Conservation (phyloP, 2,888 invertebrate species). For the Coelogynopora nodosa region DNA sequence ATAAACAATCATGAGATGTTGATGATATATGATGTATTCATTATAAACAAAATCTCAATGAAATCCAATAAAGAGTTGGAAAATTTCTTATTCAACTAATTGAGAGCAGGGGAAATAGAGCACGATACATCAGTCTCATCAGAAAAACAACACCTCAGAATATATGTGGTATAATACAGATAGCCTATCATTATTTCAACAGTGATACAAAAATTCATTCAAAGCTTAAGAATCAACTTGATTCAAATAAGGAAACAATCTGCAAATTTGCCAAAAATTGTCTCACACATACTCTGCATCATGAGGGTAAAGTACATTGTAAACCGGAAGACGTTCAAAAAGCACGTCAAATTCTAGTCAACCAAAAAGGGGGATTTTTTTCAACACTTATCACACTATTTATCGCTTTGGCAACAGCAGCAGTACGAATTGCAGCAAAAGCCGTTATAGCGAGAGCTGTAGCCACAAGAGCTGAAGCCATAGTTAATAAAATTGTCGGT, state of each 20-base stretch:
- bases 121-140: not conserved
- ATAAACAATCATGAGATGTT: not conserved
- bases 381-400: not conserved
- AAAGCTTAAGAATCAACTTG: not conserved
- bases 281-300: not conserved
- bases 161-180: not conserved
- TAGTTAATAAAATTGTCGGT: too few relatives aligned
- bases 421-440: too few relatives aligned
- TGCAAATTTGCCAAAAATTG: not conserved
- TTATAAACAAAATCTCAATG: not conserved
- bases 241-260: not conserved
- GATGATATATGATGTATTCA: not conserved
- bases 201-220: not conserved
- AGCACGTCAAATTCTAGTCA: not conserved
- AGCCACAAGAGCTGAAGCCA: too few relatives aligned
- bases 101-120: not conserved
- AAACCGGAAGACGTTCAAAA: not conserved
- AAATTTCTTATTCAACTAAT: not conserved
- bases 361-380: not conserved
- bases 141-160: not conserved
- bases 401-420: not conserved
- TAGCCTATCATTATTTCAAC: not conserved
- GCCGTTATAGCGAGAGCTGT: too few relatives aligned
- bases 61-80: not conserved
- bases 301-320: not conserved